Evolutionary conservation across 2,888 invertebrate genomes (phyloP).

Genomic region (Sphinx pinastri): DNA sequence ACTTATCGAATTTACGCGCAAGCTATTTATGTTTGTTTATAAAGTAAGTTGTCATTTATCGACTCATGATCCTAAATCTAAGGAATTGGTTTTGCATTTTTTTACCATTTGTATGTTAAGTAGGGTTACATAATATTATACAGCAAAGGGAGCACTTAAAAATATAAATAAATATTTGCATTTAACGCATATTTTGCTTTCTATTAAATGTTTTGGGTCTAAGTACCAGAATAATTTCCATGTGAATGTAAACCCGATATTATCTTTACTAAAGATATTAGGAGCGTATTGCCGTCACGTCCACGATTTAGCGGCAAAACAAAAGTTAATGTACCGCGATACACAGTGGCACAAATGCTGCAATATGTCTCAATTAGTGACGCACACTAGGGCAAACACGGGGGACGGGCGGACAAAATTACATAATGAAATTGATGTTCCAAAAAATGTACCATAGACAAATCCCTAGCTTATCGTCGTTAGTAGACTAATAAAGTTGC

Average conservation of each 20-base stretch:
- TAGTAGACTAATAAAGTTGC: neutral
- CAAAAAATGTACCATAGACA: slow-evolving; percentile 30
- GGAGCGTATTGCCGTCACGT: slow-evolving; percentile 29
- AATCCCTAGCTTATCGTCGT: neutral
- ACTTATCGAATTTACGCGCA: slow-evolving; percentile 9
- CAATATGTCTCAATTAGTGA: slow-evolving; percentile 77
- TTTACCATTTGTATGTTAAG: too few relatives aligned
- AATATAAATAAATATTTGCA: too few relatives aligned
- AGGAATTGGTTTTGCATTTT: too few relatives aligned
- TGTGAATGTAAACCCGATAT: neutral
- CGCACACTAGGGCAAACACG: slow-evolving; percentile 55
- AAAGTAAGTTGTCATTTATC: neutral
- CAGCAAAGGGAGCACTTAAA: neutral
- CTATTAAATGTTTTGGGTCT: neutral
- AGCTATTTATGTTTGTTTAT: slow-evolving; percentile 20
- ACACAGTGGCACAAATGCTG: slow-evolving; percentile 41
- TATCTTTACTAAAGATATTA: slow-evolving; percentile 13
- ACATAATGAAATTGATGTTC: slow-evolving; percentile 38
- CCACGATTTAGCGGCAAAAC: slow-evolving; percentile 40
- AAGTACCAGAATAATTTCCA: neutral
- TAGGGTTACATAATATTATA: too few relatives aligned
- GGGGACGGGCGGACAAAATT: slow-evolving; percentile 50
- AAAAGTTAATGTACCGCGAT: slow-evolving; percentile 59
- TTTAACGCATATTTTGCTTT: too few relatives aligned
- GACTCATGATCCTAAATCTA: too few relatives aligned